Conservation (phyloP, 2,888 invertebrate genomes). For the Cryptophagus acutangulus region DNA sequence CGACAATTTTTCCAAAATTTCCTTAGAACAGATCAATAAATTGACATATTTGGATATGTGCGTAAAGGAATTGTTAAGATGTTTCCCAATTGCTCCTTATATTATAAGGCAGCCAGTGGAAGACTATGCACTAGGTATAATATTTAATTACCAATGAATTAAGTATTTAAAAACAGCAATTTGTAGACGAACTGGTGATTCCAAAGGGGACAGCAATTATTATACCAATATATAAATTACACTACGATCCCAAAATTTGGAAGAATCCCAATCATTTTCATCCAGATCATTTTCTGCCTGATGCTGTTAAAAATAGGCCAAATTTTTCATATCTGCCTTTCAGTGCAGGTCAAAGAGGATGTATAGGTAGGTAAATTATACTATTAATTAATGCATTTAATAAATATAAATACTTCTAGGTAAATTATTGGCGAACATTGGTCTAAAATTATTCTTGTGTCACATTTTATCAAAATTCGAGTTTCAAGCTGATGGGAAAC, state of each 20-base stretch:
- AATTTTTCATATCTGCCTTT: conserved; percentile 31
- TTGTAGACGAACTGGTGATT: conserved; percentile 10
- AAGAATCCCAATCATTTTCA: conserved; percentile 29
- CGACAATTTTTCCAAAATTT: conserved; percentile 8
- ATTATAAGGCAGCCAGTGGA: conserved; percentile 23
- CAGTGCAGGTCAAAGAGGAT: conserved; percentile 29
- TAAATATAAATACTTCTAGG: conserved; percentile 21
- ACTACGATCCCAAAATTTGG: conserved; percentile 27
- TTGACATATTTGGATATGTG: conserved; percentile 28
- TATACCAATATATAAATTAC: conserved; percentile 24
- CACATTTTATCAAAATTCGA: conserved; percentile 24
- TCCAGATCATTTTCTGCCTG: conserved; percentile 32
- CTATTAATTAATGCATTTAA: neutral
- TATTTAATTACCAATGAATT: conserved; percentile 16
- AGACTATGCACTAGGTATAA: conserved; percentile 23
- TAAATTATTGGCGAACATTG: conserved; percentile 23
- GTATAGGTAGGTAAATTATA: conserved; percentile 20
- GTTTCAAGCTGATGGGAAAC: conserved; percentile 29
- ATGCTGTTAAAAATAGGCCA: conserved; percentile 20
- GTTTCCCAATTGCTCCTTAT: conserved; percentile 28
- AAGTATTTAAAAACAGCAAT: too few relatives aligned
- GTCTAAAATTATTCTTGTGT: conserved; percentile 23
- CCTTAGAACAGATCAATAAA: conserved; percentile 21
- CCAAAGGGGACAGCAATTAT: conserved; percentile 21
- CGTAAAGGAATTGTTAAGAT: conserved; percentile 26